These are phyloP conservation scores for Drosophila tripunctata DNA, from an alignment of 2,888 invertebrate genomes.

Conservation along the genomic window DNA sequence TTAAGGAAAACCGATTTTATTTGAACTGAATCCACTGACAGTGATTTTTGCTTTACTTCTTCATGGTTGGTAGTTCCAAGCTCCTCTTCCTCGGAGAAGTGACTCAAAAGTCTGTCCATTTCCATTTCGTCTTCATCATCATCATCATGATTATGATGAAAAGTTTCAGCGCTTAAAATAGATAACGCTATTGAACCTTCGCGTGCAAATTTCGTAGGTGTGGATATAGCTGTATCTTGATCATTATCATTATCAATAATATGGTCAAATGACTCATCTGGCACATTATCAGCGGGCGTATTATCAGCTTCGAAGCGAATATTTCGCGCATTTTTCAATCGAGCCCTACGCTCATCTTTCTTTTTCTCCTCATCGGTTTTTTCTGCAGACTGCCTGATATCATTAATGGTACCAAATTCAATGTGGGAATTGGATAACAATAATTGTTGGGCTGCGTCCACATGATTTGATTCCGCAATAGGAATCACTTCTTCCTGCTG, in stretches of 20 bases:
- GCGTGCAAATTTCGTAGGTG: neutral
- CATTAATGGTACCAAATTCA: too few relatives aligned
- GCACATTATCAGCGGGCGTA: neutral
- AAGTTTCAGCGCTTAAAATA: too few relatives aligned
- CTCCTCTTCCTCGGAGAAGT: neutral
- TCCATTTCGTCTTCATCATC: too few relatives aligned
- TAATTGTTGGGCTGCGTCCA: too few relatives aligned
- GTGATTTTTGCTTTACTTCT: neutral
- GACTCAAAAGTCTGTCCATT: neutral
- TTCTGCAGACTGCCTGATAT: too few relatives aligned
- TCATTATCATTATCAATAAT: too few relatives aligned
- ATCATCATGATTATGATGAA: too few relatives aligned
- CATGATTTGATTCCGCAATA: neutral
- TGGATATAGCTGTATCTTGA: neutral
- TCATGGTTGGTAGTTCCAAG: neutral
- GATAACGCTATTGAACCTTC: too few relatives aligned
- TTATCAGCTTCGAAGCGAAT: neutral
- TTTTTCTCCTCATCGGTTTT: neutral
- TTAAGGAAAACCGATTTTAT: slow-evolving; percentile 52
- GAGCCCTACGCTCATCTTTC: neutral
- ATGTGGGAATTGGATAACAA: too few relatives aligned
- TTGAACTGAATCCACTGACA: slow-evolving; percentile 26
- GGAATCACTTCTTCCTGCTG: neutral
- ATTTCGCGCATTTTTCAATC: neutral
- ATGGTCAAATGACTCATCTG: neutral